These are phyloP conservation scores for Hirudinaria manillensis DNA, from an alignment of 2,888 invertebrate species.

Conservation along the genomic window DNA sequence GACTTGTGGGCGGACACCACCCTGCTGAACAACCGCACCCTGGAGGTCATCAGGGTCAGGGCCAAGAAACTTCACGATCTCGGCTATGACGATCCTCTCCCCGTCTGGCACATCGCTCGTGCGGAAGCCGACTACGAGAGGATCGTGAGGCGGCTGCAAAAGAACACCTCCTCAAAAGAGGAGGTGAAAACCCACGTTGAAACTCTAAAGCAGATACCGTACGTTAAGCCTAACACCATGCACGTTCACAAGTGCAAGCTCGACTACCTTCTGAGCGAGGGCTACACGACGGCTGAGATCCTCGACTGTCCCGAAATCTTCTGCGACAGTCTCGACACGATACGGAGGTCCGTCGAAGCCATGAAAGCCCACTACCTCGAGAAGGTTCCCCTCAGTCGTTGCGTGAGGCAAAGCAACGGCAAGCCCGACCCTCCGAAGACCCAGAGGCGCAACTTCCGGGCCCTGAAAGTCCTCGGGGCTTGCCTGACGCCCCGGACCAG, in stretches of 20 bases:
- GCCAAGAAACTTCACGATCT: slow-evolving; percentile 1
- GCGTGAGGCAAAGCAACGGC: neutral
- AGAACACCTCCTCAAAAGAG: neutral
- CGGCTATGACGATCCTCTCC: slow-evolving; percentile 25
- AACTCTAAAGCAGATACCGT: slow-evolving; percentile 2
- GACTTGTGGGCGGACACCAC: slow-evolving; percentile 18
- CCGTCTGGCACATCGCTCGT: slow-evolving; percentile 20
- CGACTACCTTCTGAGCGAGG: slow-evolving; percentile 17
- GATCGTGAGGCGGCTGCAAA: neutral
- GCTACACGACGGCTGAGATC: slow-evolving; percentile 24
- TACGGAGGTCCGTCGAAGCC: slow-evolving; percentile 5
- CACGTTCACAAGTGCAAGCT: slow-evolving; percentile 22
- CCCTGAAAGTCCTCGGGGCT: neutral
- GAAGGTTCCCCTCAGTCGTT: neutral
- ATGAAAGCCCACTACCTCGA: slow-evolving; percentile 14
- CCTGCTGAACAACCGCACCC: slow-evolving; percentile 24
- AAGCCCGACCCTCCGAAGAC: neutral
- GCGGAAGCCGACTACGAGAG: neutral
- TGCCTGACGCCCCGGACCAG: neutral
- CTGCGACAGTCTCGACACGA: neutral
- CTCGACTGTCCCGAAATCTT: slow-evolving; percentile 3
- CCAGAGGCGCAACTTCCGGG: neutral
- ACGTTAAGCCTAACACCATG: neutral
- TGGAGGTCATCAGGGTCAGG: slow-evolving; percentile 14
- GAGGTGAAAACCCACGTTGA: neutral